Evolutionary conservation across 1,140 invertebrate genomes (phyloP), one percentile per base, ranked within the genome.

Genomic region (Scaptomyza graminum): DNA sequence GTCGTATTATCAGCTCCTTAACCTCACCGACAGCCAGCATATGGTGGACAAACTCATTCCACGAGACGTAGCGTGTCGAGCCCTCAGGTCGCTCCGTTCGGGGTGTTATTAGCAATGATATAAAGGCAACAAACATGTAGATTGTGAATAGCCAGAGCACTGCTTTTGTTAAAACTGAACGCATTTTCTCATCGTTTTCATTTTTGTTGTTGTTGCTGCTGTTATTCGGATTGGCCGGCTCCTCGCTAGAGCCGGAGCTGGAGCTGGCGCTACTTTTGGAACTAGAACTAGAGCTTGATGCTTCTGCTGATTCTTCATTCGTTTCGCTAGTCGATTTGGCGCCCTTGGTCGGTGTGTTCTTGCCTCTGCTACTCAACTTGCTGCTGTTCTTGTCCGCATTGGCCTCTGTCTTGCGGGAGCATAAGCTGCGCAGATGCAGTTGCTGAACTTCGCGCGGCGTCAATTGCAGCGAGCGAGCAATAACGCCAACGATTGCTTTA

Each of bases 11-110:
- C 47, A 99, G 92, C 92, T 97, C 95, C 90, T 97, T 95, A 0
- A 98, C 97, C 94, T 99, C 97, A 15, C 98, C 97, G 92, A 97
- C 97, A 0, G 95, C 94, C 46, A 99, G 91, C 96, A 99, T 97
- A 61, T 97, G 95, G 92, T 98, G 95, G 1, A 98, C 94, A 93
- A 99, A 98, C 93, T 99, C 97, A 93, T 98, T 97, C 97, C 97
- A 99, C 0, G 97, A 97, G 16, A 98, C 95, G 92, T 96, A 97
- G 43, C 94, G 74, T 39, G 90, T 92, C 25, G 90, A 80, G 7
- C 89, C 89, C 64, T 96, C 96, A 76, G 95, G 95, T 74, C 96
- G 94, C 87, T 94, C 95, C 47, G 94, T 76, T 7, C 90, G 95
- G 25, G 93, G 94, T 1, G 95, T 95, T 65, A 96, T 95, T 22